Evolutionary conservation across 2,888 invertebrate species (phyloP).

Genomic region (Thereva nobilitata): DNA sequence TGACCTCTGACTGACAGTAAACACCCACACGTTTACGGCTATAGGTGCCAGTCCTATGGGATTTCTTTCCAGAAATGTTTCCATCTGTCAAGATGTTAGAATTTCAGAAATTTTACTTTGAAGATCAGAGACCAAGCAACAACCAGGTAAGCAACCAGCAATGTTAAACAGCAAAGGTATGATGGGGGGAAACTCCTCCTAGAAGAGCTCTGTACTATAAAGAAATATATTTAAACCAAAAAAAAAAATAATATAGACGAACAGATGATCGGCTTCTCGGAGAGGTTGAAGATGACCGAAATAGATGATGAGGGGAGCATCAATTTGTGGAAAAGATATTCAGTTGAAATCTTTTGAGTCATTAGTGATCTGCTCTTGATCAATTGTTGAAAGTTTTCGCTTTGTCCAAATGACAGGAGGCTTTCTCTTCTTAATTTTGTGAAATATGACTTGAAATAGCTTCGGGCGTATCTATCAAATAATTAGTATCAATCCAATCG

Average conservation of each 20-base stretch:
- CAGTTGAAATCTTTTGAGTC: constrained; percentile 12
- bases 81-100: constrained; percentile 23
- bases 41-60: not conserved
- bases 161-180: constrained; percentile 6
- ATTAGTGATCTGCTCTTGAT: constrained; percentile 33
- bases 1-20: constrained; percentile 32
- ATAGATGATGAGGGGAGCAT: constrained; percentile 19
- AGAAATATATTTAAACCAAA: not conserved
- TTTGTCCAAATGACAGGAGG: constrained; percentile 8
- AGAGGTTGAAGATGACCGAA: not conserved
- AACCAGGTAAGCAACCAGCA: not conserved
- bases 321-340: constrained; percentile 18
- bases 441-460: constrained; percentile 24
- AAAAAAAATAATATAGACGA: constrained; percentile 1
- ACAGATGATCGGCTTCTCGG: constrained; percentile 2
- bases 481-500: constrained; percentile 28
- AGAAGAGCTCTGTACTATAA: too few relatives aligned
- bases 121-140: not conserved
- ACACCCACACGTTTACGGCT: constrained; percentile 29
- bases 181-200: too few relatives aligned
- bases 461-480: constrained; percentile 1
- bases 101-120: constrained; percentile 20
- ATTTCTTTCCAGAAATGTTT: constrained; percentile 14
- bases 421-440: constrained; percentile 25
- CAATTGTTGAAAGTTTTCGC: constrained; percentile 32